A percentile compares a stretch with the other conserved stretches of the same genome.
phyloP scores from a whole-genome alignment of 2,888 invertebrate genomes.

The Allophyes oxyacanthae region DNA sequence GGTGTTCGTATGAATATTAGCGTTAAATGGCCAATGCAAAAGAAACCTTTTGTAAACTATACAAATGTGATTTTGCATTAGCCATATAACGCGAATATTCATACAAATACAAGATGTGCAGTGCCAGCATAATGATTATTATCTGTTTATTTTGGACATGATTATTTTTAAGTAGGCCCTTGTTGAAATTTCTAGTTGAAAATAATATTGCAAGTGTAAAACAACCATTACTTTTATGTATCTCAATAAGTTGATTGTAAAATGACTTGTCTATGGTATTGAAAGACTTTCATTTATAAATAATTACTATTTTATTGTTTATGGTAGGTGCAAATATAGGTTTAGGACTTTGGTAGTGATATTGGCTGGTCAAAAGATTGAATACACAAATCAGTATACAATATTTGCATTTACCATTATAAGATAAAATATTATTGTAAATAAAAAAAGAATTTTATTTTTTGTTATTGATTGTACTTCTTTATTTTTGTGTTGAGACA shows the following conservation, averaged over 20 bases:
- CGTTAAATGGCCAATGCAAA: no score
- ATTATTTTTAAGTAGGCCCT: no score
- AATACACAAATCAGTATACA: conserved; percentile 53
- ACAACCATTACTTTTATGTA: conserved; percentile 50
- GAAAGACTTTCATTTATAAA: conserved; percentile 65
- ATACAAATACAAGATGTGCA: no score
- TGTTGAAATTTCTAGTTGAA: neutral
- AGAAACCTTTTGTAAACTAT: no score
- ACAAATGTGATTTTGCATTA: no score
- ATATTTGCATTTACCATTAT: conserved; percentile 62
- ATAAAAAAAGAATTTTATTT: conserved; percentile 76
- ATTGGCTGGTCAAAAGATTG: conserved; percentile 56
- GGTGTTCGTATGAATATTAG: no score
- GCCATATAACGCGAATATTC: no score
- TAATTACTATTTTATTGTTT: conserved; percentile 49
- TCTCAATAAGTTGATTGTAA: conserved; percentile 73
- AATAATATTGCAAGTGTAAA: conserved; percentile 47
- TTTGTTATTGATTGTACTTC: conserved; percentile 82
- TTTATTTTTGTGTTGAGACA: conserved; percentile 81
- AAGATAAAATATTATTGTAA: conserved; percentile 72
- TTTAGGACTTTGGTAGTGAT: conserved; percentile 56
- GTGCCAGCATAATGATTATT: no score
- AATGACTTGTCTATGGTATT: conserved; percentile 65
- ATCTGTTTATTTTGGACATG: no score
- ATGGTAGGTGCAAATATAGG: conserved; percentile 59